These are phyloP conservation scores for Hycleus phaleratus DNA, from an alignment of 1,140 invertebrate genomes.

Conservation along the genomic window DNA sequence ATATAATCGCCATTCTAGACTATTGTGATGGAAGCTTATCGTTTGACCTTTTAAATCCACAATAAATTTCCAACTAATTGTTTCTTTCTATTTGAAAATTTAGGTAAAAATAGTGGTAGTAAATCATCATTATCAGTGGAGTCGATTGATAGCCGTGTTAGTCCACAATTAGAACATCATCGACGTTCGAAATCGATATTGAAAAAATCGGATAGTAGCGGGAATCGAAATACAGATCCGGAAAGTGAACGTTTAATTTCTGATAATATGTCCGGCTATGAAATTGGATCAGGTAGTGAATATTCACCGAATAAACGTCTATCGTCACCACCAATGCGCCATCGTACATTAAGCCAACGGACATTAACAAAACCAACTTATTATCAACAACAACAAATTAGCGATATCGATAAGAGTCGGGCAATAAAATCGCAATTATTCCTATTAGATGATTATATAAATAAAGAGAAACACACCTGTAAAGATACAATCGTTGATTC, in stretches of 20 bases:
- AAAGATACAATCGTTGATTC: slow-evolving; percentile 41
- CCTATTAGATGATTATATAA: slow-evolving; percentile 36
- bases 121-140: slow-evolving; percentile 64
- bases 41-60: too few relatives aligned
- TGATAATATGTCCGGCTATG: slow-evolving; percentile 48
- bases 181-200: slow-evolving; percentile 68
- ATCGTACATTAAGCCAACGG: slow-evolving; percentile 41
- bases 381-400: slow-evolving; percentile 33
- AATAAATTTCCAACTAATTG: too few relatives aligned
- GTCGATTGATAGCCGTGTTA: slow-evolving; percentile 56
- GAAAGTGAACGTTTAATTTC: slow-evolving; percentile 72
- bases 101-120: slow-evolving; percentile 53
- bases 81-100: slow-evolving; percentile 27
- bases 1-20: too few relatives aligned
- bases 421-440: slow-evolving; percentile 34
- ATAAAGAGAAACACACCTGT: slow-evolving; percentile 44
- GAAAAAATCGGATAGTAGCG: slow-evolving; percentile 59
- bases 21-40: too few relatives aligned
- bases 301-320: slow-evolving; percentile 41
- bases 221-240: slow-evolving; percentile 48
- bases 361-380: slow-evolving; percentile 42
- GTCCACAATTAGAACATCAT: slow-evolving; percentile 55
- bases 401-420: slow-evolving; percentile 31
- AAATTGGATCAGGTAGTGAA: slow-evolving; percentile 35
- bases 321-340: slow-evolving; percentile 38